phyloP scores from a whole-genome alignment of 2,113 vertebrate species.

The Gymnogyps californianus region DNA sequence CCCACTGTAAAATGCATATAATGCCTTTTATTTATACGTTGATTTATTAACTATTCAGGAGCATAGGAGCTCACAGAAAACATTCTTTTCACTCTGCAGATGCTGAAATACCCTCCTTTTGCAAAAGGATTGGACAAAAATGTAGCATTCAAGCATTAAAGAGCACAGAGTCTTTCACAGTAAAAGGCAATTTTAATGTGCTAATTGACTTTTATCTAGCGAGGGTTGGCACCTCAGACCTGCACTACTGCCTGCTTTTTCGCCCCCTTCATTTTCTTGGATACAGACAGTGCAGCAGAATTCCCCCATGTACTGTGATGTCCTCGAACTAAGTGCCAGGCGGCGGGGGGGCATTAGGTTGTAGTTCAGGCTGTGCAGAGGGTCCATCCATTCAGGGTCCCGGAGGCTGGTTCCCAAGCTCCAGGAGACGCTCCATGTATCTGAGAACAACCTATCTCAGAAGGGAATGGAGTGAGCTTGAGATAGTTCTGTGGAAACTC shows the following conservation, averaged over 20 bases:
- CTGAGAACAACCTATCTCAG: not conserved
- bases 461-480: not conserved
- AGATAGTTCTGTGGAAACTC: not conserved
- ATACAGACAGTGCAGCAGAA: not conserved
- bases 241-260: not conserved
- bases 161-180: not conserved
- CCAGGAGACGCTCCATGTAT: not conserved
- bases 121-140: constrained; percentile 7
- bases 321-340: not conserved
- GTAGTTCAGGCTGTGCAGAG: not conserved
- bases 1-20: not conserved
- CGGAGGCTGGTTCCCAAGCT: not conserved
- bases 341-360: not conserved
- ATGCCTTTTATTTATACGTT: not conserved
- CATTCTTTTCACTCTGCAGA: not conserved
- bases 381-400: not conserved
- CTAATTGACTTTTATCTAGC: not conserved
- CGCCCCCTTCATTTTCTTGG: not conserved
- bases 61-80: not conserved
- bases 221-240: not conserved
- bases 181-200: not conserved
- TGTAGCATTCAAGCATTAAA: not conserved
- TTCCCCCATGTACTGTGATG: not conserved
- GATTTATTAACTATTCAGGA: not conserved
- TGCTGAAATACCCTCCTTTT: not conserved